Percentiles rank a stretch among this genome's conserved stretches.
These are phyloP conservation scores for Atractosteus spatula DNA, from an alignment of 2,113 vertebrate species.

Conservation along the genomic window DNA sequence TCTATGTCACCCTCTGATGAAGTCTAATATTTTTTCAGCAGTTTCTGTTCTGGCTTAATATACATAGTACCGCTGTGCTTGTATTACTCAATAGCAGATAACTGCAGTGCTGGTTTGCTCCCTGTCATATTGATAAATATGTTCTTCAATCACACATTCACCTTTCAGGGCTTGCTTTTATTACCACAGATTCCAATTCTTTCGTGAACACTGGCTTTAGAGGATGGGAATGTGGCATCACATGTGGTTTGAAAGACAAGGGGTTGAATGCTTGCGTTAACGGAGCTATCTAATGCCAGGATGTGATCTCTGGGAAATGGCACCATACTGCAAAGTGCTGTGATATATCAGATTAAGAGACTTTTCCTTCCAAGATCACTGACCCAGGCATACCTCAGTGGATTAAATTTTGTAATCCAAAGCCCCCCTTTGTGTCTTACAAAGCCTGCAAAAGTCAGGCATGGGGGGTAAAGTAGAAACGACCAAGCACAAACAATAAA, in stretches of 20 bases:
- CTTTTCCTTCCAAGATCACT: conserved; percentile 7
- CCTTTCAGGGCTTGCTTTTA: too few species aligned
- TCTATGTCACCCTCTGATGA: not conserved
- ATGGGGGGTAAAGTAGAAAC: not conserved
- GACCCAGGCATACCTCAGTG: conserved; percentile 3
- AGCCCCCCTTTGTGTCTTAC: not conserved
- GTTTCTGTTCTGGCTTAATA: not conserved
- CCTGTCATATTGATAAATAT: too few species aligned
- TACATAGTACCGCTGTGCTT: not conserved
- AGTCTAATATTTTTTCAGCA: not conserved
- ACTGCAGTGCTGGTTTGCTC: too few species aligned
- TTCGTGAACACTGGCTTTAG: too few species aligned
- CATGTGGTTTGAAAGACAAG: too few species aligned
- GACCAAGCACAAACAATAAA: not conserved
- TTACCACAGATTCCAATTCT: too few species aligned
- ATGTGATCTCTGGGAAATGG: too few species aligned
- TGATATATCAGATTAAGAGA: not conserved
- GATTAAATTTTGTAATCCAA: conserved; percentile 13
- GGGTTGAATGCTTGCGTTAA: too few species aligned
- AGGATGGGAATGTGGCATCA: too few species aligned
- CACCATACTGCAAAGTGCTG: not conserved
- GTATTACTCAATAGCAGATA: not conserved
- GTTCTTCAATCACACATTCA: too few species aligned
- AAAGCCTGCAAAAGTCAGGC: conserved; percentile 1
- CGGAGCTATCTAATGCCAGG: too few species aligned